A percentile compares a stretch with the other conserved stretches of the same genome.
These are phyloP conservation scores for Tetrao urogallus DNA, from an alignment of 2,113 vertebrate species.

Conservation along the genomic window DNA sequence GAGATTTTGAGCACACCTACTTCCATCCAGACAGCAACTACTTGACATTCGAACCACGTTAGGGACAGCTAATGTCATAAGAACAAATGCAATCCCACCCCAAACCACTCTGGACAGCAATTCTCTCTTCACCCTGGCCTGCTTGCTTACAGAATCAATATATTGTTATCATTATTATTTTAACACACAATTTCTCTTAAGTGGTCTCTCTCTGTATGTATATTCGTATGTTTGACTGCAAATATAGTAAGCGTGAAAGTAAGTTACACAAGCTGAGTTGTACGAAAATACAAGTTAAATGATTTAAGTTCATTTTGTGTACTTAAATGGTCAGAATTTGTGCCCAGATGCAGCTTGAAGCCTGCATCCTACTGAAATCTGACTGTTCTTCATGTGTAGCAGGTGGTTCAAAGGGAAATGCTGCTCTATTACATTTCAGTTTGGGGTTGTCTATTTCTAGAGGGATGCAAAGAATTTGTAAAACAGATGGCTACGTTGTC, in stretches of 20 bases:
- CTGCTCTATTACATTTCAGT: neutral
- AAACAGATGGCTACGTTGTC: constrained; percentile 44
- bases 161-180: neutral
- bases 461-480: constrained; percentile 25
- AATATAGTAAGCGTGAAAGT: neutral
- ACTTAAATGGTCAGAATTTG: neutral
- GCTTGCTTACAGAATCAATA: neutral
- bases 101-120: neutral
- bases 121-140: neutral
- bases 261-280: neutral
- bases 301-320: neutral
- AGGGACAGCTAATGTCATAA: neutral
- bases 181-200: neutral
- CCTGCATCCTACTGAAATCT: neutral
- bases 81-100: neutral
- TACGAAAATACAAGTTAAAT: neutral
- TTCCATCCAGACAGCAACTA: constrained; percentile 31
- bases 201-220: neutral
- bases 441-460: constrained; percentile 25
- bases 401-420: constrained; percentile 30
- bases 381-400: neutral
- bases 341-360: neutral
- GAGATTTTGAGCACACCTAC: constrained; percentile 20
- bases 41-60: constrained; percentile 14
- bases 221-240: neutral